Evolutionary conservation across 2,888 invertebrate species (phyloP).

Genomic region (Cactoblastis cactorum): DNA sequence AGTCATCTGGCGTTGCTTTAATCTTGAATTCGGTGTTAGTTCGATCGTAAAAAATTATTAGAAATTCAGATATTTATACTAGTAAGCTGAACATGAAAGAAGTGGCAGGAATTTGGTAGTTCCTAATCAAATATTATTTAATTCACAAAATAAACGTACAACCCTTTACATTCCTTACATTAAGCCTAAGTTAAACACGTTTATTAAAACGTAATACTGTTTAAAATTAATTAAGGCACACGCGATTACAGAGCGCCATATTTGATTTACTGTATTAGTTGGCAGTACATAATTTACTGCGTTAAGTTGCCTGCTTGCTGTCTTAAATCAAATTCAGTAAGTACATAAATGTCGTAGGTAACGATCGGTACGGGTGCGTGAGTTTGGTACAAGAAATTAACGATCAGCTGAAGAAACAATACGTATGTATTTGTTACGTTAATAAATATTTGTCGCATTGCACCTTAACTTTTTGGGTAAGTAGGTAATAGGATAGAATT

Average conservation of each 20-base stretch:
- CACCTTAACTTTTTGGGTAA: too few relatives aligned
- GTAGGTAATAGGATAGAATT: too few relatives aligned
- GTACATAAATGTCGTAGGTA: constrained; percentile 7
- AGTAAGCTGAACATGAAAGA: too few relatives aligned
- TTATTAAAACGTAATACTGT: background rate
- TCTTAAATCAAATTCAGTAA: constrained; percentile 19
- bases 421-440: background rate
- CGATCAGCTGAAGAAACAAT: background rate
- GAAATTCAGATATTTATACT: too few relatives aligned
- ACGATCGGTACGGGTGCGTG: background rate
- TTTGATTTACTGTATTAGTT: constrained; percentile 12
- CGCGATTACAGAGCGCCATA: background rate
- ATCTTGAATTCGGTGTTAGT: too few relatives aligned
- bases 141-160: background rate
- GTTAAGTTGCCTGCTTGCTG: constrained; percentile 15
- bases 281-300: constrained; percentile 16
- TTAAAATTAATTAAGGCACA: constrained; percentile 6
- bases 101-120: too few relatives aligned
- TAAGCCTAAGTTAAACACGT: background rate
- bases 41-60: too few relatives aligned
- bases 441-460: background rate
- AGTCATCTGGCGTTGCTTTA: too few relatives aligned
- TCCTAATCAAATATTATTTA: too few relatives aligned
- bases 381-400: background rate
- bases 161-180: background rate